Evolutionary conservation across 1,140 invertebrate genomes (phyloP), one percentile per base, ranked within the genome.

Genomic region (Piezodorus guildinii): DNA sequence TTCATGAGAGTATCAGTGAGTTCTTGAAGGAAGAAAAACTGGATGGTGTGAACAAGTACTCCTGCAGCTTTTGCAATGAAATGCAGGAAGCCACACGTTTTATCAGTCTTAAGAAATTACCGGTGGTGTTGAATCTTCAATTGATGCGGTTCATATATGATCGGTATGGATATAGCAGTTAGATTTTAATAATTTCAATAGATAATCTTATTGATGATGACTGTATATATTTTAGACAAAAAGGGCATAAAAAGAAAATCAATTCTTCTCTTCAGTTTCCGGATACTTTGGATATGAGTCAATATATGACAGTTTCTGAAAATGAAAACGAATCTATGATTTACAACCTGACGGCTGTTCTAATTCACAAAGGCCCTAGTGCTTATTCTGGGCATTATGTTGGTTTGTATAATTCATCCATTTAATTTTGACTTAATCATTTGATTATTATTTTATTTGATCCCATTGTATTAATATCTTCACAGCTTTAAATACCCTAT

Each of bases 331-430:
- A 72, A 60, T 71, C 73, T n/a, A 72, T 75, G 44, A 67, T 79
- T n/a, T 87, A 87, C 68, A 77, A 80, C 69, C 74, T 87, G 30
- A 78, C 76, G 44, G 85, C 84, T 10, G 83, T 86, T 65, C 72
- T 87, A 19, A 83, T 85, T 63, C 85, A 87, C 68, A 78, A 81
- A 71, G 85, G 85, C 12, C 76, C 77, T 21, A 83, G 79, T 63
- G 84, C 85, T 10, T 79, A 85, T 69, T 85, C 82, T 52, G 85
- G 85, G n/a, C 85, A 87, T 73, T 87, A 86, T 69, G 80, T 85
- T 67, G 79, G 79, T 68, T 75, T 74, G 71, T 76, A 60, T 23
- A 56, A 56, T 23, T 23, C 15, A 49, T 56, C 15, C 12, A 8
- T 39, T 39, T 39, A 10, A 1, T 39, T 10, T 39, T 10, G 9